phyloP scores from a whole-genome alignment of 2,888 invertebrate species.

The Autographa pulchrina region DNA sequence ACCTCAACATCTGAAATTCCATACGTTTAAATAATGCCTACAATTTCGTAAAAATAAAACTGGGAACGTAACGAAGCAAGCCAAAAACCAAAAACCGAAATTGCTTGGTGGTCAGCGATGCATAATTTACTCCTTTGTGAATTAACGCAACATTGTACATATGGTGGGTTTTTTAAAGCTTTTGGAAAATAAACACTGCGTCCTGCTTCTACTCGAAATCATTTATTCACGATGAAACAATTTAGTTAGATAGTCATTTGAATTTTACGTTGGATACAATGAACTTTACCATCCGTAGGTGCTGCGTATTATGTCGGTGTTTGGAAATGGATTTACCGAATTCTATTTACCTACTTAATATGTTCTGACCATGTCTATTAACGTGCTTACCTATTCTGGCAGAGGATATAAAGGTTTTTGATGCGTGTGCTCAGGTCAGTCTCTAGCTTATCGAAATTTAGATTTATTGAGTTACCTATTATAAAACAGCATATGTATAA shows the following conservation, averaged over 20 bases:
- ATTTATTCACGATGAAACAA: constrained; percentile 3
- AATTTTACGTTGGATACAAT: background rate
- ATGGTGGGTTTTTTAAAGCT: constrained; percentile 20
- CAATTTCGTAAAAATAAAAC: constrained; percentile 37
- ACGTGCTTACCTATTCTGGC: too few species aligned
- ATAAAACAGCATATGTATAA: too few species aligned
- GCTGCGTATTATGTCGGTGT: background rate
- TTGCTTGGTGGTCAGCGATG: constrained; percentile 47
- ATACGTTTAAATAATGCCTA: constrained; percentile 10
- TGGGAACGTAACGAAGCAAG: constrained; percentile 38
- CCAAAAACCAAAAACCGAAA: constrained; percentile 54
- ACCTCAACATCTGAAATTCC: constrained; percentile 9
- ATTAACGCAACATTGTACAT: constrained; percentile 57
- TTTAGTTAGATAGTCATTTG: background rate
- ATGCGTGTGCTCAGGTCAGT: too few species aligned
- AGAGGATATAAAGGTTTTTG: too few species aligned
- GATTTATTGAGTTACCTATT: too few species aligned
- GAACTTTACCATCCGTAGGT: background rate
- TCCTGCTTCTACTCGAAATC: constrained; percentile 1
- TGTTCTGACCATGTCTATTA: background rate
- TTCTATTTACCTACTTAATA: too few species aligned
- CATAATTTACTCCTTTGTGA: constrained; percentile 62
- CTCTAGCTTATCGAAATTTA: too few species aligned
- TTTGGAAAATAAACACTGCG: background rate
- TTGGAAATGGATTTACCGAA: too few species aligned